phyloP scores from a whole-genome alignment of 2,113 vertebrate genomes.

The Bos taurus region ARS-UCD2.0 NC_037339.1:45023001-45023500 shows the following conservation, averaged over 20 bases:
- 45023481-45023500: not conserved
- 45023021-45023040: not conserved
- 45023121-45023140: not conserved
- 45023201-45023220: not conserved
- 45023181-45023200: not conserved
- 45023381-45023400: not conserved
- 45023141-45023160: not conserved
- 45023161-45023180: not conserved
- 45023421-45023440: not conserved
- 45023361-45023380: not conserved
- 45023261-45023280: not conserved
- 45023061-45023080: not conserved
- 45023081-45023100: not conserved
- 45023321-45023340: not conserved
- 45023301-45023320: not conserved
- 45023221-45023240: not conserved
- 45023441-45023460: not conserved
- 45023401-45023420: not conserved
- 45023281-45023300: not conserved
- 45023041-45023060: accelerated
- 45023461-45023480: not conserved
- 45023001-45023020: not conserved
- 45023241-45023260: not conserved
- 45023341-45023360: not conserved
- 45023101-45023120: accelerated